phyloP scores from a whole-genome alignment of 1,140 invertebrate species.

The Ridgeia piscesae region DNA sequence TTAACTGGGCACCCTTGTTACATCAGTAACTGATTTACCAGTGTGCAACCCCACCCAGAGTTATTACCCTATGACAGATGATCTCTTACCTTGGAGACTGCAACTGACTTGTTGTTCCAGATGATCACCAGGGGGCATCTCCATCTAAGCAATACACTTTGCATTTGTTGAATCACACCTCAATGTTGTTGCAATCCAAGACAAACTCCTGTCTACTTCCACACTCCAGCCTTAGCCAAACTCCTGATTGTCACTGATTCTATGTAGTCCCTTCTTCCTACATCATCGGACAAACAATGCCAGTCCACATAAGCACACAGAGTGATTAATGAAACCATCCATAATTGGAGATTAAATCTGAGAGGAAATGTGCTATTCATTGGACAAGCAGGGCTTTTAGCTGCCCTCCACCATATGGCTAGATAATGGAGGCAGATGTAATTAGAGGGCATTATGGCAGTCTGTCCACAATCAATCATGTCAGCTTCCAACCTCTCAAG shows the following conservation, averaged over 20 bases:
- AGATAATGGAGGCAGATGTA: neutral
- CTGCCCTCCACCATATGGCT: neutral
- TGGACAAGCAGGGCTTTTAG: neutral
- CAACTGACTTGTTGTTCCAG: neutral
- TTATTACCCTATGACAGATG: neutral
- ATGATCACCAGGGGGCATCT: neutral
- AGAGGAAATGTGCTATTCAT: neutral
- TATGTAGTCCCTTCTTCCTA: neutral
- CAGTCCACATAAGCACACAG: neutral
- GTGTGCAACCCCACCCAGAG: neutral
- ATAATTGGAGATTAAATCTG: neutral
- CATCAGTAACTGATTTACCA: too few species aligned
- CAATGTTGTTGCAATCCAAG: too few species aligned
- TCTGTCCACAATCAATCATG: neutral
- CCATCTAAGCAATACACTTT: neutral
- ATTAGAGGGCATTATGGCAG: neutral
- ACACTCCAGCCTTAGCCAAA: too few species aligned
- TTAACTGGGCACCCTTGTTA: too few species aligned
- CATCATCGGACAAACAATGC: neutral
- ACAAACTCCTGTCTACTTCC: too few species aligned
- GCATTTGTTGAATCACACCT: neutral
- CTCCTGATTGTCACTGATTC: neutral
- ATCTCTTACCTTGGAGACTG: neutral
- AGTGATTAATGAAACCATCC: neutral
- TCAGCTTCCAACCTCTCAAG: neutral